Evolutionary conservation across 2,797 vertebrate species (phyloP).

Genomic region (Aythya fuligula): DNA sequence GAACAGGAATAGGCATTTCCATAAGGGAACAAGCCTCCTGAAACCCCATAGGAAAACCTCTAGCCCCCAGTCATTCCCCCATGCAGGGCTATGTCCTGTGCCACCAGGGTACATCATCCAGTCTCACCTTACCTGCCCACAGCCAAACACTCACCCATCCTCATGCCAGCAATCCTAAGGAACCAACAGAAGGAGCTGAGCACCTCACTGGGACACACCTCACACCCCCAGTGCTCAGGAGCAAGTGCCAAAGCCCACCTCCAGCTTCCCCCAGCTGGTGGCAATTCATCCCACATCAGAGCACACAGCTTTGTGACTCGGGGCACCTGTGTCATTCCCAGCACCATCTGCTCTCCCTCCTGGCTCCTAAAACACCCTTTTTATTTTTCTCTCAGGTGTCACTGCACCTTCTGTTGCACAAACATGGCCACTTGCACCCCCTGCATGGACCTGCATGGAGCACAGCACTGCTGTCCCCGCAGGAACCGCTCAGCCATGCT

Average conservation of each 20-base stretch:
- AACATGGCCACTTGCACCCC: accelerated
- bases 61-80: accelerated
- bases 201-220: not conserved
- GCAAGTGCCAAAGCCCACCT: not conserved
- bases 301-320: not conserved
- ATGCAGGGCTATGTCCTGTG: accelerated
- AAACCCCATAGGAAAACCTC: accelerated
- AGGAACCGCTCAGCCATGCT: not conserved
- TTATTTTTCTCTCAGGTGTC: not conserved
- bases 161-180: not conserved
- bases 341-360: not conserved
- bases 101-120: accelerated
- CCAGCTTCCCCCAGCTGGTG: not conserved
- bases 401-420: not conserved
- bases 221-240: accelerated
- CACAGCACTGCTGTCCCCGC: not conserved
- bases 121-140: not conserved
- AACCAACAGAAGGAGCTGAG: accelerated
- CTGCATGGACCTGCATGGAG: accelerated
- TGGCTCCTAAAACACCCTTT: accelerated
- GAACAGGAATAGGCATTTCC: not conserved
- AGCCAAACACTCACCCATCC: accelerated
- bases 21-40: not conserved
- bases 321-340: not conserved
- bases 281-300: not conserved